Conservation (phyloP, 2,888 invertebrate species). For the Ditula angustiorana region DNA sequence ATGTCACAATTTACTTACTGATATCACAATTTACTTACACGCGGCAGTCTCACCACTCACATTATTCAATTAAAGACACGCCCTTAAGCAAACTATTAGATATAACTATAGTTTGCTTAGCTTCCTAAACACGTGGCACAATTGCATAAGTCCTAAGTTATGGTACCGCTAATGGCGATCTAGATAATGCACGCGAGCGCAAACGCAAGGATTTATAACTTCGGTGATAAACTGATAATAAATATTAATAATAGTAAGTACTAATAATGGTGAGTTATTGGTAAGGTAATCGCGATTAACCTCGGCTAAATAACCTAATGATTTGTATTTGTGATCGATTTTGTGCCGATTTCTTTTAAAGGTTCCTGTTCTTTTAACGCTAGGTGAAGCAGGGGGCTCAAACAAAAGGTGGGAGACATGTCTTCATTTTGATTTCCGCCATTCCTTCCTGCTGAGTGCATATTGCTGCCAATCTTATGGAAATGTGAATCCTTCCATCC, state of each 20-base stretch:
- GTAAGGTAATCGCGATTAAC: conserved; percentile 26
- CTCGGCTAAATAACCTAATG: conserved; percentile 3
- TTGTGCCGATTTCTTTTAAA: background rate
- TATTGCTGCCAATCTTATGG: too few species aligned
- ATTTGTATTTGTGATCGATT: background rate
- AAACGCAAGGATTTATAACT: conserved; percentile 65
- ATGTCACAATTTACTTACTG: background rate
- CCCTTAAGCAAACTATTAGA: conserved; percentile 1
- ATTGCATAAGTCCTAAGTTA: conserved; percentile 66
- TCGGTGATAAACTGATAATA: conserved; percentile 53
- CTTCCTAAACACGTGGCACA: conserved; percentile 50
- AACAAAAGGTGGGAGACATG: too few species aligned
- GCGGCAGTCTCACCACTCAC: conserved; percentile 13
- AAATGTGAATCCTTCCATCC: too few species aligned
- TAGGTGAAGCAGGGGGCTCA: too few species aligned
- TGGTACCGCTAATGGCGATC: conserved; percentile 62
- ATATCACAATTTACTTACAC: background rate
- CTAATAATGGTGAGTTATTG: conserved; percentile 35
- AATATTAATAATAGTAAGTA: conserved; percentile 47
- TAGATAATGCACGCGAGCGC: conserved; percentile 58
- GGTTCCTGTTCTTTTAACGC: too few species aligned
- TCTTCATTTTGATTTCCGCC: too few species aligned
- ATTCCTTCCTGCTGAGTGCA: too few species aligned
- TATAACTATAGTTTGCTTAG: too few species aligned
- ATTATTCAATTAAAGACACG: conserved; percentile 19